A percentile compares a stretch with the other conserved stretches of the same genome.
These are phyloP conservation scores for Mixornis gularis DNA, from an alignment of 2,113 vertebrate genomes.

Conservation along the genomic window DNA sequence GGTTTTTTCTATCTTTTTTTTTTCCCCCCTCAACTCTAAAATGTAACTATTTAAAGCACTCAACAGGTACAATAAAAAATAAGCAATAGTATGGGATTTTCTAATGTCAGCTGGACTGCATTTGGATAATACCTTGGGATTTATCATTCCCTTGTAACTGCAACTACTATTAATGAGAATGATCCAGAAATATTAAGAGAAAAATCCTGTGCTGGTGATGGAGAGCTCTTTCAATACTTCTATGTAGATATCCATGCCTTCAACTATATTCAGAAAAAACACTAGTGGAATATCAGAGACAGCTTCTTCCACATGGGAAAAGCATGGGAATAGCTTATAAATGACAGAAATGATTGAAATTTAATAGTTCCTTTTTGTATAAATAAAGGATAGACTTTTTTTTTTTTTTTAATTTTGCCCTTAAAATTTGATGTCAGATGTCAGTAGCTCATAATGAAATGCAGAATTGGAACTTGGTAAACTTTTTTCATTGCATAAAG, in stretches of 20 bases:
- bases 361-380: not conserved
- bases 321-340: not conserved
- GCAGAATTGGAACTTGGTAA: not conserved
- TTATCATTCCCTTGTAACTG: not conserved
- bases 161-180: not conserved
- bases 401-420: not conserved
- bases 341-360: not conserved
- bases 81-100: not conserved
- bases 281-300: not conserved
- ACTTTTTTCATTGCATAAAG: not conserved
- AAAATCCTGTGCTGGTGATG: not conserved
- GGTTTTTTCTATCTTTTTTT: fast-evolving
- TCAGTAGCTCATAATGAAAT: not conserved
- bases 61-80: not conserved
- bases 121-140: not conserved
- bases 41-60: not conserved
- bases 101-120: not conserved
- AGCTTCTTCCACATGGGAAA: not conserved
- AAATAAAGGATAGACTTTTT: not conserved
- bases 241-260: not conserved
- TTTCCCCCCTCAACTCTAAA: not conserved
- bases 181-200: not conserved
- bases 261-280: not conserved
- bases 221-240: not conserved
- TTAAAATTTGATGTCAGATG: not conserved